These are phyloP conservation scores for Hylaea fasciaria DNA, from an alignment of 2,888 invertebrate genomes.

Conservation along the genomic window DNA sequence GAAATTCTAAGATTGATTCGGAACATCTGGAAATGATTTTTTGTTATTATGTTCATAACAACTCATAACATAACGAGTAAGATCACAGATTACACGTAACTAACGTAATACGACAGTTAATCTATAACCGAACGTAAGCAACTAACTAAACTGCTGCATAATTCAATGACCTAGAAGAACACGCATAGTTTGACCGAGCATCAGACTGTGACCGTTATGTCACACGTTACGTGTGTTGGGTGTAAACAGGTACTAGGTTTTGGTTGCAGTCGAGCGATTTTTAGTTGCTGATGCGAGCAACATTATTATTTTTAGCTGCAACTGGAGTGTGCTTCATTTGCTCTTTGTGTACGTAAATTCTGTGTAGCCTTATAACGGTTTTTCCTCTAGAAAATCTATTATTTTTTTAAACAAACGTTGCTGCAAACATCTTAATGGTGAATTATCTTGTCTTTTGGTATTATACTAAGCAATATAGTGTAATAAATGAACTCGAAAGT, in stretches of 20 bases:
- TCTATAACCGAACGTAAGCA: conserved; percentile 15
- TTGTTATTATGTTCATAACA: not conserved
- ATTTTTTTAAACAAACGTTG: too few species aligned
- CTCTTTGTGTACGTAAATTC: too few species aligned
- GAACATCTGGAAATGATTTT: too few species aligned
- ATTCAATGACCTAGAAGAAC: conserved; percentile 49
- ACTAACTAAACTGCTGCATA: conserved; percentile 23
- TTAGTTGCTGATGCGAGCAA: not conserved
- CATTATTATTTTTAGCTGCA: not conserved
- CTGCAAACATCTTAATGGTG: too few species aligned
- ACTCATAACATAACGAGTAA: conserved; percentile 6
- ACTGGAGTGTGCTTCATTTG: too few species aligned
- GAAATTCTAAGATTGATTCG: too few species aligned
- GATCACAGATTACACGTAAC: conserved; percentile 10
- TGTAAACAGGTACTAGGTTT: conserved; percentile 8
- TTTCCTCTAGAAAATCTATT: too few species aligned
- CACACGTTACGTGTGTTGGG: conserved; percentile 44
- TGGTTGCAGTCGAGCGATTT: conserved; percentile 15
- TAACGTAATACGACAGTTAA: conserved; percentile 14
- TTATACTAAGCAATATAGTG: too few species aligned
- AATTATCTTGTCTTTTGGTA: too few species aligned
- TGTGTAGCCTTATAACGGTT: too few species aligned
- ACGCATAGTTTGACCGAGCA: conserved; percentile 35
- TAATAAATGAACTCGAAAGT: too few species aligned
- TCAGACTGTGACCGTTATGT: conserved; percentile 46